A percentile compares a stretch with the other conserved stretches of the same genome.
Conservation (phyloP, 1,140 invertebrate genomes). For the Batillaria attramentaria region DNA sequence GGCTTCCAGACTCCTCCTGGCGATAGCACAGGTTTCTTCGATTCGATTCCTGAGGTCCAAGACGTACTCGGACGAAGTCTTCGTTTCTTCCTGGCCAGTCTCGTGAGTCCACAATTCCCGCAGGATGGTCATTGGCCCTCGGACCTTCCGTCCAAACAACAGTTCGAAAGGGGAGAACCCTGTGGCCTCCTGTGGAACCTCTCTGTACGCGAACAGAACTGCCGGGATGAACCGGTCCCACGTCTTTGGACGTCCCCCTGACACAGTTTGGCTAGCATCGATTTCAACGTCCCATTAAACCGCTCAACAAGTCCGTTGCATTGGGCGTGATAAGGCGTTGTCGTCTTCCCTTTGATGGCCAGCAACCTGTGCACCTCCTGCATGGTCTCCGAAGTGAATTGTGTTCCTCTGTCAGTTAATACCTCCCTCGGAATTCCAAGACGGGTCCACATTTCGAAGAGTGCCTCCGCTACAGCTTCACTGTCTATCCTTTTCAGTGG, state of each 20-base stretch:
- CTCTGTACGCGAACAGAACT: conserved; percentile 31
- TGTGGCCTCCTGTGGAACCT: conserved; percentile 29
- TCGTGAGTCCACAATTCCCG: conserved; percentile 50
- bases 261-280: conserved; percentile 52
- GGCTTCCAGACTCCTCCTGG: conserved; percentile 9
- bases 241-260: conserved; percentile 46
- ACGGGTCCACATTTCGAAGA: conserved; percentile 58
- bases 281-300: conserved; percentile 56
- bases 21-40: conserved; percentile 35
- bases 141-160: conserved; percentile 26
- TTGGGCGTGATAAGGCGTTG: conserved; percentile 31
- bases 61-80: conserved; percentile 35
- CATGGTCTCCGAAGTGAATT: conserved; percentile 36
- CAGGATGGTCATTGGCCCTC: conserved; percentile 36
- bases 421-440: conserved; percentile 68
- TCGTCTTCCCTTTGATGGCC: conserved; percentile 35
- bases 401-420: conserved; percentile 37
- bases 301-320: conserved; percentile 51
- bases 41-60: conserved; percentile 11
- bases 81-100: conserved; percentile 32
- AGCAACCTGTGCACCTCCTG: conserved; percentile 39
- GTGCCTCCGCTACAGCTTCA: conserved; percentile 41
- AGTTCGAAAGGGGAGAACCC: conserved; percentile 32
- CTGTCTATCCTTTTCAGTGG: conserved; percentile 34
- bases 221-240: conserved; percentile 60